These are phyloP conservation scores for Electrona antarctica DNA, from an alignment of 2,113 vertebrate genomes.

Conservation along the genomic window DNA sequence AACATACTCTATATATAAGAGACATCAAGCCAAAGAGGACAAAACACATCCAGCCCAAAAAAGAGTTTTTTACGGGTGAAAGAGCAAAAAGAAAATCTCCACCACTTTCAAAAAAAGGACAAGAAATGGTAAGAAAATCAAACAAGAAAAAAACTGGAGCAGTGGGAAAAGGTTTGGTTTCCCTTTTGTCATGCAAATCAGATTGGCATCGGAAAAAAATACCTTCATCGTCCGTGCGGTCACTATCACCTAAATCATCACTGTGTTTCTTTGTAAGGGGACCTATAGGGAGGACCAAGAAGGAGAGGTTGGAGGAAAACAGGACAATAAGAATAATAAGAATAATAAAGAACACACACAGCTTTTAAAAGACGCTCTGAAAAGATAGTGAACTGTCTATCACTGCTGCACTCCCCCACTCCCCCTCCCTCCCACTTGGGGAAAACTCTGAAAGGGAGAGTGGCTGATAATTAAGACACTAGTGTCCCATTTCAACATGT, in stretches of 20 bases:
- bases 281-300: slow-evolving; percentile 96
- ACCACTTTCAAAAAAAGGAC: slow-evolving; percentile 93
- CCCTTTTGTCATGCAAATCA: slow-evolving; percentile 97
- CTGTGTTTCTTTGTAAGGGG: slow-evolving; percentile 99
- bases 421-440: slow-evolving; percentile 12
- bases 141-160: slow-evolving; percentile 91
- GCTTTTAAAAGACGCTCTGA: slow-evolving; percentile 85
- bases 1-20: slow-evolving; percentile 73
- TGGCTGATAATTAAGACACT: slow-evolving; percentile 45
- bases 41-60: slow-evolving; percentile 96
- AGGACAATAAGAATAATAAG: slow-evolving; percentile 82
- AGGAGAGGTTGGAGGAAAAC: slow-evolving; percentile 97
- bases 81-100: slow-evolving; percentile 88
- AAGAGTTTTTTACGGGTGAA: slow-evolving; percentile 77
- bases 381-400: slow-evolving; percentile 83
- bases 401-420: slow-evolving; percentile 33
- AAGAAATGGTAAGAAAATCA: slow-evolving; percentile 96
- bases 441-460: slow-evolving; percentile 28
- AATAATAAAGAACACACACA: slow-evolving; percentile 94
- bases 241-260: slow-evolving; percentile 99
- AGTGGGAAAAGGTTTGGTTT: slow-evolving; percentile 66
- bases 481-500: slow-evolving; percentile 50
- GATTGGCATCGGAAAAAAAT: slow-evolving; percentile 91
- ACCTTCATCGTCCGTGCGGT: slow-evolving; percentile 99
- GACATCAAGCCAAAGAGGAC: slow-evolving; percentile 98